A percentile compares a stretch with the other conserved stretches of the same genome.
Evolutionary conservation across 2,113 vertebrate species (phyloP).

Genomic region (Trochalopteron elliotii): DNA sequence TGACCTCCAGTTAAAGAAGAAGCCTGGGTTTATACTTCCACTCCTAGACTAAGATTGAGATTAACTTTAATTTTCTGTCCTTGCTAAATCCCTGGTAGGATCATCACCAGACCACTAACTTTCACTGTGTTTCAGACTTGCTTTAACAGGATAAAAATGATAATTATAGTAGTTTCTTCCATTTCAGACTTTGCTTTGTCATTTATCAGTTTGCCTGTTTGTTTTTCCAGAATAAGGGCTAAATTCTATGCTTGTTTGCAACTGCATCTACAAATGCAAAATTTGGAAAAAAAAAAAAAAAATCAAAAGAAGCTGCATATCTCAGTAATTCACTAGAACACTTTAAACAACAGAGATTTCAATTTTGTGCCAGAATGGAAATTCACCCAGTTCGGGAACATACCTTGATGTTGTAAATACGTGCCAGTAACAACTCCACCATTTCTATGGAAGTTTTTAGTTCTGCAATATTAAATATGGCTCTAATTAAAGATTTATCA

Average conservation of each 20-base stretch:
- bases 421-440: background rate
- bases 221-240: background rate
- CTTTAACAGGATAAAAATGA: background rate
- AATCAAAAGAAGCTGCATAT: background rate
- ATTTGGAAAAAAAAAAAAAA: background rate
- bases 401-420: background rate
- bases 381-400: background rate
- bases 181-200: background rate
- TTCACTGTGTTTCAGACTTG: background rate
- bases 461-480: constrained; percentile 19
- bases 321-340: background rate
- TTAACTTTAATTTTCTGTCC: background rate
- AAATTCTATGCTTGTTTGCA: background rate
- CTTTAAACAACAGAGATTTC: background rate
- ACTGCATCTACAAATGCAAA: fast-evolving
- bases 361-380: background rate
- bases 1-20: background rate
- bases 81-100: background rate
- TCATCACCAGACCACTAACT: background rate
- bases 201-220: background rate
- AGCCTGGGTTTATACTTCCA: background rate
- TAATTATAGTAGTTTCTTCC: background rate
- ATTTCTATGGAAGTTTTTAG: background rate
- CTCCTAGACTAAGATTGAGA: background rate
- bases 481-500: constrained; percentile 44